phyloP scores from a whole-genome alignment of 2,113 vertebrate species.

The Megaceryle torquata region DNA sequence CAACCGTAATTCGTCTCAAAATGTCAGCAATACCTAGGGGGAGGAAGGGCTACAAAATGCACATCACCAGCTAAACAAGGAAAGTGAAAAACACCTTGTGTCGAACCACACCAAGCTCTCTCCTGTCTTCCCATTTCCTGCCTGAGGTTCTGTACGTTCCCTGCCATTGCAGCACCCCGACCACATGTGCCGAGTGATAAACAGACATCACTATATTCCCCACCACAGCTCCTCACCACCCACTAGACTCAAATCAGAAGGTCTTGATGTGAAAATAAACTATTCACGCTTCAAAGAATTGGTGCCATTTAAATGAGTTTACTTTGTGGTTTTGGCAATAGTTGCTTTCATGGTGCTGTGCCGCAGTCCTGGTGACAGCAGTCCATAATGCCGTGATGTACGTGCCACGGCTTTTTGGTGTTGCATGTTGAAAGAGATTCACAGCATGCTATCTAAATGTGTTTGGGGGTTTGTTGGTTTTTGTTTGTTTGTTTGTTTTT shows the following conservation, averaged over 20 bases:
- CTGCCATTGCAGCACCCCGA: neutral
- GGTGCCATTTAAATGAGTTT: neutral
- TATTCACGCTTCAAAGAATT: neutral
- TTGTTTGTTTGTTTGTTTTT: no score
- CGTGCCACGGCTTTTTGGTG: neutral
- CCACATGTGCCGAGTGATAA: neutral
- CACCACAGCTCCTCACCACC: neutral
- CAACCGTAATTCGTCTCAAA: neutral
- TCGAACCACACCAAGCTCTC: neutral
- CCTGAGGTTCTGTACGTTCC: neutral
- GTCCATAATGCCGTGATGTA: neutral
- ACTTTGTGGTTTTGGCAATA: neutral
- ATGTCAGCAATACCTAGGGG: neutral
- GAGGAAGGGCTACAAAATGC: neutral
- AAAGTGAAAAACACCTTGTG: neutral
- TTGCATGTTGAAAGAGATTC: neutral
- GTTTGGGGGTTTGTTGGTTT: no score
- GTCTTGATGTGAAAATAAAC: neutral
- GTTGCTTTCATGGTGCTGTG: neutral
- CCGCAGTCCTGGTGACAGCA: neutral
- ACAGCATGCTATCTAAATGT: neutral
- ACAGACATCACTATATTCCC: neutral
- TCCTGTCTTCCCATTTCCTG: neutral
- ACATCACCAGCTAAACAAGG: neutral
- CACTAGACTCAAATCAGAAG: neutral